Base-by-base conservation (phyloP, 2,888 invertebrate genomes). In the Alsophila aescularia region DNA sequence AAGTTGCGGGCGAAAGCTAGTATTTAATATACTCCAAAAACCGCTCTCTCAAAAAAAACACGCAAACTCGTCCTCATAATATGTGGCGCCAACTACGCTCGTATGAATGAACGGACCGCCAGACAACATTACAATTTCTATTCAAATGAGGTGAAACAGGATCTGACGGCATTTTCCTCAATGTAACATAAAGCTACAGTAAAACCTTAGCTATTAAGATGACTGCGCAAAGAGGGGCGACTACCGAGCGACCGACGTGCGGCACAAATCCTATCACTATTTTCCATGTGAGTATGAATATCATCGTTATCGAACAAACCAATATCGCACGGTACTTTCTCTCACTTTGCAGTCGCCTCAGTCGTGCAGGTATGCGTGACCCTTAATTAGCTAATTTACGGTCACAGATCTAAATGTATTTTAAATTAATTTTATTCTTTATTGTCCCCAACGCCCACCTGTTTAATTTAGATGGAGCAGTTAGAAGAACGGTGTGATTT, bases 381-480 rank as follows among this genome's bases (percentile, higher is more conserved):
- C 10, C 49, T 47, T 64, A 59, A 59, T 61, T 52, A 61, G 48
- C 51, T 56, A 58, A 64, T 61, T 64, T 61, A 64, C 53, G 57
- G 39, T 36, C 52, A 58, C 59, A 61, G 49, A 52, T 43, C 27
- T 34, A 31, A 57, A 51, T 61, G 59, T 61, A 40, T 64, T 61
- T 56, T 56, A 53, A 64, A 61, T 64, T 64, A 64, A 61, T 61
- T 60, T 60, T 58, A 58, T 64, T 60, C 45, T 60, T 64, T 64
- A 59, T 52, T 51, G 54, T 56, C 45, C 49, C 14, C 31, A 15
- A 52, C 61, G 51, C 64, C 61, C 61, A 64, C 61, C 16, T 15
- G 0, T 48, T 58, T 59, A 59, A 61, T 64, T 60, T 56, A 55
- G 52, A 59, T 61, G 57, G 53, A 57, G 44, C 53, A 42, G 44